Conservation (phyloP, 1,140 invertebrate species). For the Telenomus remus region DNA sequence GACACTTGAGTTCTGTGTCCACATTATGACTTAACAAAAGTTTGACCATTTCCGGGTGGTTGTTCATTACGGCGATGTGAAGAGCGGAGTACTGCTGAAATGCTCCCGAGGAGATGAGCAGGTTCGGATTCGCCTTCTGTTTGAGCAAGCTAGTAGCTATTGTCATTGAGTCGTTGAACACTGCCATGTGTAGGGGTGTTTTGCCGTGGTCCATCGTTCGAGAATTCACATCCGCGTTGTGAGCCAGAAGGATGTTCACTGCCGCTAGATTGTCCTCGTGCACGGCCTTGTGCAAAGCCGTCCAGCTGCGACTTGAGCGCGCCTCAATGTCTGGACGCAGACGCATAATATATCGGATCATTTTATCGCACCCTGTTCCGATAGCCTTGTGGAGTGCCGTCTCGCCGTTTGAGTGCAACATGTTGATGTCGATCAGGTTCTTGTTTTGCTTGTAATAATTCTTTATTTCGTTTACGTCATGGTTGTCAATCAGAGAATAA, state of each 20-base stretch:
- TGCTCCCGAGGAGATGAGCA: slow-evolving; percentile 2
- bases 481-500: slow-evolving; percentile 10
- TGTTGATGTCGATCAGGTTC: slow-evolving; percentile 5
- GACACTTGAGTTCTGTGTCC: slow-evolving; percentile 11
- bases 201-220: slow-evolving; percentile 13
- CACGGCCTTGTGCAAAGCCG: slow-evolving; percentile 18
- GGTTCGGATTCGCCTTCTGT: slow-evolving; percentile 10
- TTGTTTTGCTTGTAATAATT: slow-evolving; percentile 13
- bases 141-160: slow-evolving; percentile 13
- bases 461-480: slow-evolving; percentile 5
- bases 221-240: slow-evolving; percentile 15
- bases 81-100: slow-evolving; percentile 19
- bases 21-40: slow-evolving; percentile 6
- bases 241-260: slow-evolving; percentile 5
- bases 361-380: background rate
- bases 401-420: slow-evolving; percentile 13
- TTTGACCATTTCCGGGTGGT: slow-evolving; percentile 14
- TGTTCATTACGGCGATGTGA: slow-evolving; percentile 38
- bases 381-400: slow-evolving; percentile 25
- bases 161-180: slow-evolving; percentile 19
- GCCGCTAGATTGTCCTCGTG: slow-evolving; percentile 2
- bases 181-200: slow-evolving; percentile 21
- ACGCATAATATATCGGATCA: slow-evolving; percentile 14
- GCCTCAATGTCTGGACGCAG: slow-evolving; percentile 11
- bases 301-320: slow-evolving; percentile 11